Conservation (phyloP, 1,140 invertebrate genomes). For the Aplysia californica region DNA sequence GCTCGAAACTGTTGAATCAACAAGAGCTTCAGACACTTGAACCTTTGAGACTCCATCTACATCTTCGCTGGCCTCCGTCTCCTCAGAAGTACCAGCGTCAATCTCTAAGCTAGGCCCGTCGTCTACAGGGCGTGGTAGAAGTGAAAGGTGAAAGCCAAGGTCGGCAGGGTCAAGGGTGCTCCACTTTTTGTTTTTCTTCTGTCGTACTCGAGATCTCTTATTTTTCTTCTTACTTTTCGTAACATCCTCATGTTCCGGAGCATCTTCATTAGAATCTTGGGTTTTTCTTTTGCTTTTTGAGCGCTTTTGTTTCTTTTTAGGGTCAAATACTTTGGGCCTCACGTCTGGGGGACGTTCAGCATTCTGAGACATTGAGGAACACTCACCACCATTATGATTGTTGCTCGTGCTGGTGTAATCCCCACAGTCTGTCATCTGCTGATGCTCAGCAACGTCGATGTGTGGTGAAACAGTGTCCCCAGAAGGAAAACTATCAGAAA, state of each 20-base stretch:
- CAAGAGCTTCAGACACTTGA: neutral
- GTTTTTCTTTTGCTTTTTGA: neutral
- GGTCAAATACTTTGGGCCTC: neutral
- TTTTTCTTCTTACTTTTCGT: neutral
- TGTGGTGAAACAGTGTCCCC: no score
- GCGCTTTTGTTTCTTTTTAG: neutral
- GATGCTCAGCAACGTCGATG: no score
- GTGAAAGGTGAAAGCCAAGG: constrained; percentile 47
- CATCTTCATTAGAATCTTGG: neutral
- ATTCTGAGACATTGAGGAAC: no score
- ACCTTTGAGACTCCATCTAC: neutral
- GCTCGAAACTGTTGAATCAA: neutral
- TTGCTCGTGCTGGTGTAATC: no score
- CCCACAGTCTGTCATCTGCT: no score
- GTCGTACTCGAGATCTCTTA: constrained; percentile 25
- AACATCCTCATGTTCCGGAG: neutral
- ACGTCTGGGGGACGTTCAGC: no score
- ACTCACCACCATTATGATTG: no score
- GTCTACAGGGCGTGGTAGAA: constrained; percentile 43
- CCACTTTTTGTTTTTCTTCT: constrained; percentile 54
- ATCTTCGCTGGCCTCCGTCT: neutral
- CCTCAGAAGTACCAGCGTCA: constrained; percentile 24
- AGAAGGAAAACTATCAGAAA: no score
- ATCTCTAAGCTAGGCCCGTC: constrained; percentile 22
- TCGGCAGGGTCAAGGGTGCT: constrained; percentile 33